Evolutionary conservation across 2,888 invertebrate species (phyloP).

Genomic region (Mythimna impura): DNA sequence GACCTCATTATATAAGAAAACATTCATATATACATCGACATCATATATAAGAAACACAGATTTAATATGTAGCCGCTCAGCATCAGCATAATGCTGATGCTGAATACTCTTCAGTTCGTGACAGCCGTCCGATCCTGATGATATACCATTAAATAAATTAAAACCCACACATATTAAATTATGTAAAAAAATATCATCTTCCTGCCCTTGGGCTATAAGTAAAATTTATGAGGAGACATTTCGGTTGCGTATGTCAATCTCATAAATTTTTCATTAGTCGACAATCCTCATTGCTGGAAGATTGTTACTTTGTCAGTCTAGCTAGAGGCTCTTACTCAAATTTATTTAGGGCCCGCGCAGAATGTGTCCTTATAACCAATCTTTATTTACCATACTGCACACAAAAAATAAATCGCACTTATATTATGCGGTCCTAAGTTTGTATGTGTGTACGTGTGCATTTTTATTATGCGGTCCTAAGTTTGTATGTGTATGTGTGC

Average conservation of each 20-base stretch:
- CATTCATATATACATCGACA: too few relatives aligned
- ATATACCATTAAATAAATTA: not conserved
- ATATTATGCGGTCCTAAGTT: too few relatives aligned
- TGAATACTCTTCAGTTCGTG: not conserved
- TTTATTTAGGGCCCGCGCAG: not conserved
- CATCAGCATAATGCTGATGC: not conserved
- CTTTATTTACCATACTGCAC: not conserved
- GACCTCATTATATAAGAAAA: too few relatives aligned
- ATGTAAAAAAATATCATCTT: not conserved
- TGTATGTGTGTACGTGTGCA: too few relatives aligned
- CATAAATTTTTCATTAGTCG: not conserved
- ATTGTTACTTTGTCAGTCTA: not conserved
- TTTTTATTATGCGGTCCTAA: too few relatives aligned
- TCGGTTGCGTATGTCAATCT: not conserved
- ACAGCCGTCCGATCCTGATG: not conserved
- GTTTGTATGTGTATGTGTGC: too few relatives aligned
- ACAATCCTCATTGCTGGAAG: not conserved
- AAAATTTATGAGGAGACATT: not conserved
- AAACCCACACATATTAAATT: not conserved
- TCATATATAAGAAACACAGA: too few relatives aligned
- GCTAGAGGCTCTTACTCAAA: not conserved
- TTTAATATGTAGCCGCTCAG: too few relatives aligned
- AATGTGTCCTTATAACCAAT: not conserved
- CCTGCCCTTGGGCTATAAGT: not conserved
- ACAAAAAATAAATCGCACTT: too few relatives aligned